Conservation (phyloP, 92 coral and sea anemone genomes). For the Scolanthus callimorphus region DNA sequence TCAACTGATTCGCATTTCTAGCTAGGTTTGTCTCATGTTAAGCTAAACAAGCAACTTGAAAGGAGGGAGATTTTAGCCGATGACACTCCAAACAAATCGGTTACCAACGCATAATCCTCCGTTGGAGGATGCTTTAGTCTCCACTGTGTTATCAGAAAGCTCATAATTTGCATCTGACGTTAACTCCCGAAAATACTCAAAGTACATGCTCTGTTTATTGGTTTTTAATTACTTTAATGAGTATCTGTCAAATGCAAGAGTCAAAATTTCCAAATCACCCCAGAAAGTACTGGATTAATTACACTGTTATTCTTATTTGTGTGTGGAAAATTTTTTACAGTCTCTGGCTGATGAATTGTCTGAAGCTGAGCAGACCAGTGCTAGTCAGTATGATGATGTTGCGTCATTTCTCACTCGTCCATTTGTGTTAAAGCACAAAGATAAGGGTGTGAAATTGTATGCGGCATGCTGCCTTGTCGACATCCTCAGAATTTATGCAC, state of each 20-base stretch:
- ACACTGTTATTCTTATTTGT: not conserved
- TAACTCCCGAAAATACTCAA: not conserved
- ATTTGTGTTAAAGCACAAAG: conserved; percentile 77
- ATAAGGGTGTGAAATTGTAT: conserved; percentile 75
- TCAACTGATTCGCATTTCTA: too few relatives aligned
- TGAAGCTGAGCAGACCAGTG: conserved; percentile 68
- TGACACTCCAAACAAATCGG: too few relatives aligned
- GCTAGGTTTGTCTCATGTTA: too few relatives aligned
- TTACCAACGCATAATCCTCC: too few relatives aligned
- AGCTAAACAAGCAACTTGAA: too few relatives aligned
- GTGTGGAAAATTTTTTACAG: conserved; percentile 32
- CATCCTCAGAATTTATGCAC: conserved; percentile 83
- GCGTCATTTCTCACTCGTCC: conserved; percentile 62
- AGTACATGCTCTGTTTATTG: not conserved
- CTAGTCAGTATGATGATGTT: conserved; percentile 29
- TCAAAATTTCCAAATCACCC: not conserved
- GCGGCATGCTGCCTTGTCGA: conserved; percentile 90
- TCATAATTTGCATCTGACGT: too few relatives aligned
- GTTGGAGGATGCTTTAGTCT: too few relatives aligned
- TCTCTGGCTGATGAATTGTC: conserved; percentile 66
- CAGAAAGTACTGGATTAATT: not conserved
- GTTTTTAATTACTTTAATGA: not conserved
- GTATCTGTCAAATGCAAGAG: not conserved
- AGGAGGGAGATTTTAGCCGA: too few relatives aligned
- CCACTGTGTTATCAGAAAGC: too few relatives aligned